Evolutionary conservation across 2,113 vertebrate species (phyloP).

Genomic region (Onychostruthus taczanowskii): DNA sequence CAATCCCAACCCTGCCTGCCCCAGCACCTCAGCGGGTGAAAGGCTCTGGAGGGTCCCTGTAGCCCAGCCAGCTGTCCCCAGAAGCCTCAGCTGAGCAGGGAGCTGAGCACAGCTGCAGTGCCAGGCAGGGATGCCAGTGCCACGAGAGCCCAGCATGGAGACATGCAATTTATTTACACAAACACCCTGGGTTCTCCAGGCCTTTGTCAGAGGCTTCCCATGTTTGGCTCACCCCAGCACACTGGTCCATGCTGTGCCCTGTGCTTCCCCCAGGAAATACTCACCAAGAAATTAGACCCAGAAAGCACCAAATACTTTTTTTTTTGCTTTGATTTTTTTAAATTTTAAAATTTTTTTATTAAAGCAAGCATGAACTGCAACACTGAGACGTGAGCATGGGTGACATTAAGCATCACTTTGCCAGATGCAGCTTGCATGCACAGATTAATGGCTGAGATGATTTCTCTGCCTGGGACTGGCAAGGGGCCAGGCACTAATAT

Average conservation of each 20-base stretch:
- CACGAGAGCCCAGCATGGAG: not conserved
- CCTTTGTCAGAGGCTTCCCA: not conserved
- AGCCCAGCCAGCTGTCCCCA: not conserved
- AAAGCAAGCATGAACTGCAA: not conserved
- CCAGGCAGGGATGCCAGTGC: not conserved
- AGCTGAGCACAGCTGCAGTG: not conserved
- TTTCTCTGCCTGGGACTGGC: slow-evolving; percentile 28
- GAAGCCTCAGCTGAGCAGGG: not conserved
- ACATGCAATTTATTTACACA: not conserved
- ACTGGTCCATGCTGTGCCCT: not conserved
- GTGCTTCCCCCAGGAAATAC: not conserved
- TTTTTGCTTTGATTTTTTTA: not conserved
- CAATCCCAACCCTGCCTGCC: not conserved
- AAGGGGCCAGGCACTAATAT: slow-evolving; percentile 6
- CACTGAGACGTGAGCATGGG: not conserved
- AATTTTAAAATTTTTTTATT: not conserved
- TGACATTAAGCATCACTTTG: not conserved
- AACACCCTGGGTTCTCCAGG: not conserved
- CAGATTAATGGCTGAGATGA: not conserved
- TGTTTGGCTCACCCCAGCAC: not conserved
- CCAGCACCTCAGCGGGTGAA: not conserved
- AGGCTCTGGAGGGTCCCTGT: not conserved
- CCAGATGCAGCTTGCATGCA: not conserved
- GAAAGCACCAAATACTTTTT: not conserved
- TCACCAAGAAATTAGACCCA: not conserved